Evolutionary conservation across 2,888 invertebrate species (phyloP), one percentile per base, ranked within the genome.

Genomic region (Phania funesta): DNA sequence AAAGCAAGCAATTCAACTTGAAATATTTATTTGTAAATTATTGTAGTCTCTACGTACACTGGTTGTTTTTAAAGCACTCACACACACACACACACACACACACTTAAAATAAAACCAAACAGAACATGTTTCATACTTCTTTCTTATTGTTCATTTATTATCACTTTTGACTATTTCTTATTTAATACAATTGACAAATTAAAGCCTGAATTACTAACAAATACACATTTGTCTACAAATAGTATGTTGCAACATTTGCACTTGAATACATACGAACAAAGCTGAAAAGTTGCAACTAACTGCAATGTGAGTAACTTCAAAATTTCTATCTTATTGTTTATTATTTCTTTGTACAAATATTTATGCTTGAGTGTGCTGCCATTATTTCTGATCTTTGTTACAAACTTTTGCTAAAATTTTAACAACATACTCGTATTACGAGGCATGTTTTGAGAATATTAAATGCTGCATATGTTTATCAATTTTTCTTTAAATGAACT

Each of bases 131-230:
- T 22, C n/a, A 44, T 46, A 56, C 46, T 46, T 46, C 7, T 56
- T 46, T 65, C 1, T 24, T 41, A 48, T 58, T 67, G 38, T 67
- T 48, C 41, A 52, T 67, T 56, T 67, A 29, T 26, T 67, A 48
- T 50, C 18, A 35, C n/a, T 62, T n/a, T 16, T 58, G 32, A 48
- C 9, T 35, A 48, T 24, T 44, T 44, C 24, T 22, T 24, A 48
- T 58, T 38, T 64, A 70, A 78, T 64, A 68, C 20, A 70, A 78
- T 70, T 74, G 68, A 82, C 77, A 74, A 70, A 74, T 73, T 77
- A 41, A 58, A 56, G 68, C 68, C 68, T 78, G 58, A 54, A 48
- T 64, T 65, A 52, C n/a, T 8, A 41, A 54, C 46, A 77, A 65
- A 65, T 46, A 60, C 41, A 29, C 8, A 62, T 41, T 32, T 35